A percentile compares a stretch with the other conserved stretches of the same genome.
phyloP scores from a whole-genome alignment of 2,888 invertebrate species.

The Eupithecia tripunctaria region DNA sequence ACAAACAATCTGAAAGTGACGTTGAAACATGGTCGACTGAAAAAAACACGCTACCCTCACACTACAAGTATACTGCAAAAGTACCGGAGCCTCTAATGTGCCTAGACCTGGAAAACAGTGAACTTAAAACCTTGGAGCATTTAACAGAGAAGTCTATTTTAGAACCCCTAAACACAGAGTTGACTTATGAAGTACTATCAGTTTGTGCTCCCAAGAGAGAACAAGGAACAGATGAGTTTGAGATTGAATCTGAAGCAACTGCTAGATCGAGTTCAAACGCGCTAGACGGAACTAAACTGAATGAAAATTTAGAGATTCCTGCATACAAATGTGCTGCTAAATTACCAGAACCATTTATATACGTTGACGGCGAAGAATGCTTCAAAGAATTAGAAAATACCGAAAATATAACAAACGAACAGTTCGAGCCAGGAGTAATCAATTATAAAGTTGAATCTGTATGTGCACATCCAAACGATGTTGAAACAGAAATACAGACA shows the following conservation, averaged over 20 bases:
- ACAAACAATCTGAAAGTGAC: background rate
- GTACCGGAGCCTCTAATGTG: background rate
- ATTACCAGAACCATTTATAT: slow-evolving; percentile 1
- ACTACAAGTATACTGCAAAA: background rate
- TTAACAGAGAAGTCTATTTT: background rate
- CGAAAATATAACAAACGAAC: background rate
- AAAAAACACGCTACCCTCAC: background rate
- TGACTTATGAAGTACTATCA: slow-evolving; percentile 3
- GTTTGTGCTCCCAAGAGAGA: background rate
- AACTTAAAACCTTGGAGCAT: background rate
- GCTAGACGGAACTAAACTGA: background rate
- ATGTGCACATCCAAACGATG: background rate
- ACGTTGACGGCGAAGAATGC: background rate
- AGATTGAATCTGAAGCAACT: background rate
- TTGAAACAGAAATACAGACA: background rate
- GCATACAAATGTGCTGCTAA: background rate
- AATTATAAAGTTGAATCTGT: background rate
- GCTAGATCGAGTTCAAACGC: background rate
- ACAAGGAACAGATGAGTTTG: background rate
- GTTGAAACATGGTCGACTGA: background rate
- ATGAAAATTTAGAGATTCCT: background rate
- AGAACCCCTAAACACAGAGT: background rate
- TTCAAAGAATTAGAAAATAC: background rate
- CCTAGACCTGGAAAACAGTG: background rate
- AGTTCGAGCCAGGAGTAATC: background rate